Evolutionary conservation across 2,888 invertebrate species (phyloP).

Genomic region (Anodontia alba): DNA sequence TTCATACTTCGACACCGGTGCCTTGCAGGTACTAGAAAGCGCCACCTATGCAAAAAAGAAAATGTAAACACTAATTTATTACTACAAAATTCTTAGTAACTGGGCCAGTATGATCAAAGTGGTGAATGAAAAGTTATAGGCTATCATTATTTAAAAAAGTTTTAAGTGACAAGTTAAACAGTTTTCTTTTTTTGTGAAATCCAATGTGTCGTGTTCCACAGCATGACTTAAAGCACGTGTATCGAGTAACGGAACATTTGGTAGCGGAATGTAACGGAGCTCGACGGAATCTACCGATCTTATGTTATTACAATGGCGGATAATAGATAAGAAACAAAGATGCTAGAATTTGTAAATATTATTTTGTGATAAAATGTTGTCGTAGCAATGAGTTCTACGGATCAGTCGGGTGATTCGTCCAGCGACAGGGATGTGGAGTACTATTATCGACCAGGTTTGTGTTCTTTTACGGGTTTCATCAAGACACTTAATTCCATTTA

Average conservation of each 20-base stretch:
- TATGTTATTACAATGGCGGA: conserved; percentile 81
- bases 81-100: background rate
- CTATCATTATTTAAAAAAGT: background rate
- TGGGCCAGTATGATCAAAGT: background rate
- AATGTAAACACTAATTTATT: background rate
- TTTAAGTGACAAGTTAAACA: background rate
- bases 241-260: background rate
- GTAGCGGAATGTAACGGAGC: background rate
- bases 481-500: too few relatives aligned
- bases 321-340: conserved; percentile 72
- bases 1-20: background rate
- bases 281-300: conserved; percentile 74
- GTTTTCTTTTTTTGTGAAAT: background rate
- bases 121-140: conserved; percentile 3
- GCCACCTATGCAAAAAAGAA: conserved; percentile 11
- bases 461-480: background rate
- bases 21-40: conserved; percentile 2
- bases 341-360: conserved; percentile 64
- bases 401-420: conserved; percentile 76
- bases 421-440: conserved; percentile 80
- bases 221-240: background rate
- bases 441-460: conserved; percentile 78
- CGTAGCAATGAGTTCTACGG: conserved; percentile 77
- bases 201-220: too few relatives aligned
- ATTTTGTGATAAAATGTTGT: conserved; percentile 51